A percentile compares a stretch with the other conserved stretches of the same genome.
Evolutionary conservation across 1,140 invertebrate genomes (phyloP).

Genomic region (Lethrus apterus): DNA sequence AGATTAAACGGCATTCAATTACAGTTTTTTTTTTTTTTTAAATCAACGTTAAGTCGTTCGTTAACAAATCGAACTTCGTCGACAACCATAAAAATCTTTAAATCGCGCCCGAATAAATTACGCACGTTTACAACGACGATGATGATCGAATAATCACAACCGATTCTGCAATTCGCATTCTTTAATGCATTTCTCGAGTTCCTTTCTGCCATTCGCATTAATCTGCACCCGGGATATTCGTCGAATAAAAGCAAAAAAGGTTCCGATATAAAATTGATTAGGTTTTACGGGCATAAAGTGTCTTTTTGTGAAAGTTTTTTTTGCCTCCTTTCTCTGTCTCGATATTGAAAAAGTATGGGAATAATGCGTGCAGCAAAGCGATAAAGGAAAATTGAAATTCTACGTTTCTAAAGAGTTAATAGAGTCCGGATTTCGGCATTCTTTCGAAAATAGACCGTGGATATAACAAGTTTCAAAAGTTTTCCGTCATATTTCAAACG

Average conservation of each 20-base stretch:
- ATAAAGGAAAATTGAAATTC: constrained; percentile 11
- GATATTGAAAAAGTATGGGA: constrained; percentile 4
- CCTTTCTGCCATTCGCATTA: neutral
- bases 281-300: constrained; percentile 9
- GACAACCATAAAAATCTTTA: no score
- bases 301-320: neutral
- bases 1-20: no score
- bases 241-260: neutral
- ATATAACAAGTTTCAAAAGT: constrained; percentile 13
- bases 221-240: neutral
- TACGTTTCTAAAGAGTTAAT: constrained; percentile 13
- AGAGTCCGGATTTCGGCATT: constrained; percentile 10
- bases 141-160: no score
- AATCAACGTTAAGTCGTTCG: no score
- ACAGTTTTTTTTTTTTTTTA: no score
- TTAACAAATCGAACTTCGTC: no score
- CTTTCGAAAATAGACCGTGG: constrained; percentile 10
- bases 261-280: constrained; percentile 1
- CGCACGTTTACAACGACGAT: no score
- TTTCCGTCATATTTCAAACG: constrained; percentile 14
- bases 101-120: no score
- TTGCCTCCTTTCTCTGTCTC: constrained; percentile 1
- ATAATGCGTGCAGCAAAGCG: constrained; percentile 10
- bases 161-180: no score
- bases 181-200: no score